Percentiles rank a stretch among this genome's conserved stretches.
These are phyloP conservation scores for Microcebus lehilahytsara DNA, from an alignment of 2,113 vertebrate species.

Conservation along the genomic window DNA sequence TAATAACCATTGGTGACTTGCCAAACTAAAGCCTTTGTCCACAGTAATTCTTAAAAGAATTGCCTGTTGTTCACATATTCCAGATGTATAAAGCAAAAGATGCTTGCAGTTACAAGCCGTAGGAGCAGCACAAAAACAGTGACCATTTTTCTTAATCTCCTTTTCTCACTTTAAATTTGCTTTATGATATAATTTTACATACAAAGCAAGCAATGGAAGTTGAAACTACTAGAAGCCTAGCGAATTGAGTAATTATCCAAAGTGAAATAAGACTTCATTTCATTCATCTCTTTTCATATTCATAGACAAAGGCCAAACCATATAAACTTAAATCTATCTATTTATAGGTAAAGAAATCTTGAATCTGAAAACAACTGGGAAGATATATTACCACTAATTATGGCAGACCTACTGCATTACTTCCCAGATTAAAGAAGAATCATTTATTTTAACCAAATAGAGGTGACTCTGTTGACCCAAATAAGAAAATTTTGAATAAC, in stretches of 20 bases:
- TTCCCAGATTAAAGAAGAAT: neutral
- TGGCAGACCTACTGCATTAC: neutral
- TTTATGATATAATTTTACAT: conserved; percentile 3
- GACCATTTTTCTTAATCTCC: conserved; percentile 16
- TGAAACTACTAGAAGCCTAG: conserved; percentile 53
- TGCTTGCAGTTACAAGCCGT: neutral
- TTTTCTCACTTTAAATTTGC: conserved; percentile 51
- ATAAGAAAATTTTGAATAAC: conserved; percentile 16
- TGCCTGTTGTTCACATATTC: neutral
- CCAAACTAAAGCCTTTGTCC: neutral
- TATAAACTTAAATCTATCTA: conserved; percentile 8
- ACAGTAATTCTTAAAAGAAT: conserved; percentile 45
- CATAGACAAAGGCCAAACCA: neutral
- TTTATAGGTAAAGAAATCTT: neutral
- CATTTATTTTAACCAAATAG: conserved; percentile 10
- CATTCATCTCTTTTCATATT: conserved; percentile 39
- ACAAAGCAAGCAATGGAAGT: conserved; percentile 42
- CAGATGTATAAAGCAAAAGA: neutral
- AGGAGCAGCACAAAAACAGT: neutral
- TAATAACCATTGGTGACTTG: neutral
- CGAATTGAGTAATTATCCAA: conserved; percentile 42
- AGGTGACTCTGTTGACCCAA: neutral
- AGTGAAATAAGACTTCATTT: conserved; percentile 59
- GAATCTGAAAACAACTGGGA: neutral
- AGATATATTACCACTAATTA: neutral